Percentiles rank a stretch among this genome's conserved stretches.
These are phyloP conservation scores for Cyclura pinguis DNA, from an alignment of 2,797 vertebrate genomes.

Conservation along the genomic window DNA sequence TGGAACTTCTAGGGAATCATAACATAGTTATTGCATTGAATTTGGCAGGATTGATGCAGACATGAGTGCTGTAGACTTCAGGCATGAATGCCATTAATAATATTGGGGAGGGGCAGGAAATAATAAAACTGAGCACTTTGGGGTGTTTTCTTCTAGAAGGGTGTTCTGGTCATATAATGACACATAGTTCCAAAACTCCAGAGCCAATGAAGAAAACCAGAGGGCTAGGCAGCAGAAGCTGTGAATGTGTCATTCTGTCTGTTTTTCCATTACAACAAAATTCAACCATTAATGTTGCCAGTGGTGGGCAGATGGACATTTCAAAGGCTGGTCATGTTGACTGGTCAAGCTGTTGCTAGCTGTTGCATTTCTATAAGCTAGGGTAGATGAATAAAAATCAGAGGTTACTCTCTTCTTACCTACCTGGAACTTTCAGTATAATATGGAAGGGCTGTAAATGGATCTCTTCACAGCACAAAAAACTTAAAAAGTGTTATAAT, in stretches of 20 bases:
- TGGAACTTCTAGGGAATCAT: rapidly evolving
- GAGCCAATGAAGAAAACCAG: neutral
- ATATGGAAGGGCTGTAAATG: neutral
- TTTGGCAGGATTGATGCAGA: neutral
- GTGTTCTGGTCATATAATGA: neutral
- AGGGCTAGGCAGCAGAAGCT: neutral
- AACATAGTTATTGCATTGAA: neutral
- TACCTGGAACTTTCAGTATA: neutral
- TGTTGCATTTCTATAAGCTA: neutral
- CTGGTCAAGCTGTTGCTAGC: neutral
- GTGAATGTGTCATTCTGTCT: neutral
- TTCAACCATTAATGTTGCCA: neutral
- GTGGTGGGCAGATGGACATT: neutral
- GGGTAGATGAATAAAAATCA: neutral
- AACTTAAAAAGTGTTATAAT: neutral
- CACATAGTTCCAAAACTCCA: neutral
- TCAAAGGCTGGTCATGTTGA: neutral
- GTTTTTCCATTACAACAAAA: conserved; percentile 25
- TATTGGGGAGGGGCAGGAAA: conserved; percentile 36
- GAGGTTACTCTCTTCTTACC: neutral
- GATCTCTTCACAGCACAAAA: neutral
- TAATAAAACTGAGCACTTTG: neutral
- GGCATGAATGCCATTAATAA: neutral
- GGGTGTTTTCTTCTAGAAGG: neutral
- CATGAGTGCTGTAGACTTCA: neutral